Evolutionary conservation across 1,140 invertebrate genomes (phyloP).

Genomic region (Sycophaga agraensis): DNA sequence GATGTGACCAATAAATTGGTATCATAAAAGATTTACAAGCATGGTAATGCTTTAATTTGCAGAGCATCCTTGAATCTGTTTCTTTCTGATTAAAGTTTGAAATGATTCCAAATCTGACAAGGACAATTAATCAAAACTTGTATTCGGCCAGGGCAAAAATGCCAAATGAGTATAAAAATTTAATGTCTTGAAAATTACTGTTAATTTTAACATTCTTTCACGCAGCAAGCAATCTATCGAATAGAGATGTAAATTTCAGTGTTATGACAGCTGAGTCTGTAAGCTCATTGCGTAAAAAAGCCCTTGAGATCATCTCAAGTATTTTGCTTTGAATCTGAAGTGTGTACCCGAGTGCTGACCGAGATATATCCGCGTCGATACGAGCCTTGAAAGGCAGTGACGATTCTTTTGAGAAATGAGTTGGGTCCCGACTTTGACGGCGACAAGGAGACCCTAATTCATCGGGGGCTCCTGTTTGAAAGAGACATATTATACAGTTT

Average conservation of each 20-base stretch:
- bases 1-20: no score
- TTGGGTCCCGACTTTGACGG: constrained; percentile 12
- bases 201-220: no score
- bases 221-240: no score
- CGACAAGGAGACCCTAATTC: constrained; percentile 21
- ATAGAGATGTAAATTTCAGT: constrained; percentile 2
- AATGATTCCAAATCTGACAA: no score
- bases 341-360: not conserved
- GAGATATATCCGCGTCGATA: not conserved
- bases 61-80: no score
- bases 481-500: constrained; percentile 18
- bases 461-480: constrained; percentile 17
- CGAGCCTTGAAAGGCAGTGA: constrained; percentile 11
- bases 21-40: no score
- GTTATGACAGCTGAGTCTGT: not conserved
- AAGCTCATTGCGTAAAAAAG: not conserved
- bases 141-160: no score
- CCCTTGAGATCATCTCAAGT: constrained; percentile 3
- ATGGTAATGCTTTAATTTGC: no score
- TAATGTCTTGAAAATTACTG: no score
- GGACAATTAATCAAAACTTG: no score
- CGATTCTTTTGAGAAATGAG: constrained; percentile 30
- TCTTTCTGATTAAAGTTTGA: no score
- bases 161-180: no score
- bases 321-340: not conserved